These are phyloP conservation scores for Marronus borbonicus DNA, from an alignment of 2,888 invertebrate genomes.

Conservation along the genomic window DNA sequence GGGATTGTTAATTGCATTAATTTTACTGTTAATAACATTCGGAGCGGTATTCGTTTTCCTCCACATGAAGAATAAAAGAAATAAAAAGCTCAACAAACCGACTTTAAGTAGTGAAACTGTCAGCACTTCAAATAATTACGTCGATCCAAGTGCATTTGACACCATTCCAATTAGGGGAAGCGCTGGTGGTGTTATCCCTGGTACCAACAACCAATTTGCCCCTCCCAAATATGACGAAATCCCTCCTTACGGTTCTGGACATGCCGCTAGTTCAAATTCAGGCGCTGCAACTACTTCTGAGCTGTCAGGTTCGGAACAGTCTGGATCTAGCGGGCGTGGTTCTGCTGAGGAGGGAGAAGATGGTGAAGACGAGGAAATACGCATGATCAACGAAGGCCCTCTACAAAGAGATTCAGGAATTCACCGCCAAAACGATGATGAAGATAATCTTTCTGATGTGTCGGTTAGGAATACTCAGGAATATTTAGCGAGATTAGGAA, in stretches of 20 bases:
- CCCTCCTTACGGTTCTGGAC: conserved; percentile 83
- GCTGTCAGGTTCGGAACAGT: conserved; percentile 94
- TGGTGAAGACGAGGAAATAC: conserved; percentile 95
- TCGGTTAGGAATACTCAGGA: conserved; percentile 96
- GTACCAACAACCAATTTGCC: conserved; percentile 79
- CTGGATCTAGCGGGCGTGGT: conserved; percentile 95
- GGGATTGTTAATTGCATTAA: conserved; percentile 86
- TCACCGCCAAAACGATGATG: conserved; percentile 75
- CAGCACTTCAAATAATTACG: conserved; percentile 86
- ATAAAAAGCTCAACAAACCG: conserved; percentile 85
- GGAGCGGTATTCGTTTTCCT: conserved; percentile 89
- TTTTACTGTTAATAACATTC: conserved; percentile 86
- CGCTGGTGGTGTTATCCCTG: conserved; percentile 69
- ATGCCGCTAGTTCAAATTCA: conserved; percentile 84
- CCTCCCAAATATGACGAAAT: conserved; percentile 95
- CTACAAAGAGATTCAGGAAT: conserved; percentile 82
- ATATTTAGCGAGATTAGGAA: conserved; percentile 94
- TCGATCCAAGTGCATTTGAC: conserved; percentile 91
- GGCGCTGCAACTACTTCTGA: conserved; percentile 91
- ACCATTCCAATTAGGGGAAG: conserved; percentile 88
- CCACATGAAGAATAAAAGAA: conserved; percentile 86
- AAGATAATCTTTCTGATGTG: conserved; percentile 88
- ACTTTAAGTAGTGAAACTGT: conserved; percentile 81
- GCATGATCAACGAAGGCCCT: conserved; percentile 97
- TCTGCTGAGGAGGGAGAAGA: conserved; percentile 96